Evolutionary conservation across 2,113 vertebrate species (phyloP), one percentile per base, ranked within the genome.

Genomic region (Calypte anna): DNA sequence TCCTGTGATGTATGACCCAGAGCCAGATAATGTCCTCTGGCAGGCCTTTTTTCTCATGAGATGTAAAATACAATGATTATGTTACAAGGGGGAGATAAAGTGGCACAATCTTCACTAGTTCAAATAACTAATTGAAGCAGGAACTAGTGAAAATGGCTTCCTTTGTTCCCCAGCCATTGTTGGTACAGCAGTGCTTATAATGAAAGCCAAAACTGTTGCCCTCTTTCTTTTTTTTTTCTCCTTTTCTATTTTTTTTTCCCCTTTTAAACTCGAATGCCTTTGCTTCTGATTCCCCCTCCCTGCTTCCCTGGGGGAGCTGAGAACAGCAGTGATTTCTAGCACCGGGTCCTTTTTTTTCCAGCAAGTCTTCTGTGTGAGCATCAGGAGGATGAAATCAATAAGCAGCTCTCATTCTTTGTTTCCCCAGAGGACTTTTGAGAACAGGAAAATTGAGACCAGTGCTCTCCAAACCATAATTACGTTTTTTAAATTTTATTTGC

Each of bases 51-150:
- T 96, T 94, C 95, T 96, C 95, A 44, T 74, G 96, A 97, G 96
- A 97, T 97, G 96, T 97, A 96, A 97, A 97, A 98, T 96, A 96
- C 96, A 97, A 96, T 97, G 96, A 97, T 97, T 96, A 95, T 94
- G 93, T 97, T 97, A 96, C 94, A 97, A 97, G 96, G 87, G 92
- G 78, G 95, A 94, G 96, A 97, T 94, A 96, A 94, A 95, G 95
- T 96, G 92, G 91, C 95, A 94, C 96, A 96, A 96, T 96, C 95
- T 96, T 94, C 89, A 94, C 95, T 96, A 95, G 95, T 97, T 97
- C 96, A 97, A 97, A 97, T 97, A 96, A 96, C 97, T 97, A 97
- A 98, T 97, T 97, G 96, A 97, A 96, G 96, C 94, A 96, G 96
- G 91, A 96, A 97, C 97, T 97, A 70, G 91, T 96, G 96, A 83